Conservation (phyloP, 2,113 vertebrate species). For the Callopanchax toddi region DNA sequence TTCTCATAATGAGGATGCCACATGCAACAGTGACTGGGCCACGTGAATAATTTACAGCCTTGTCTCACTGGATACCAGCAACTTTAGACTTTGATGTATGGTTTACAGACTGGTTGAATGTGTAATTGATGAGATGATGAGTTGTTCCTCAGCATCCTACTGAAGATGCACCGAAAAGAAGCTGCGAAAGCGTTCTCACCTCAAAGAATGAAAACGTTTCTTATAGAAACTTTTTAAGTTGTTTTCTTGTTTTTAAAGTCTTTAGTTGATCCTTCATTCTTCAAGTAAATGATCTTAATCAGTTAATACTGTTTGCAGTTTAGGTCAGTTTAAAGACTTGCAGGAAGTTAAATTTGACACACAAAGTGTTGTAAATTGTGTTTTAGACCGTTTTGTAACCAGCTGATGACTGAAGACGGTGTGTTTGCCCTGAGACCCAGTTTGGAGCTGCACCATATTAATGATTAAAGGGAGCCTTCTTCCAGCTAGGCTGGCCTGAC, state of each 20-base stretch:
- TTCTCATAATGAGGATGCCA: conserved; percentile 61
- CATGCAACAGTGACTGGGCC: conserved; percentile 61
- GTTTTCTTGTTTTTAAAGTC: background rate
- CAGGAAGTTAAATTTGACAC: conserved; percentile 5
- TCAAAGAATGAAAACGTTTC: conserved; percentile 13
- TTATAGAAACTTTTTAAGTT: too few species aligned
- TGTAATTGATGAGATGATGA: conserved; percentile 77
- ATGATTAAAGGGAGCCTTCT: conserved; percentile 62
- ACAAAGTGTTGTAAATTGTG: conserved; percentile 5
- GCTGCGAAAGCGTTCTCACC: conserved; percentile 40
- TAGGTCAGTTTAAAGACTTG: background rate
- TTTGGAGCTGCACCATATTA: conserved; percentile 46
- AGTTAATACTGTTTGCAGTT: background rate
- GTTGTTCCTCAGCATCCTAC: conserved; percentile 44
- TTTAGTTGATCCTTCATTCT: background rate
- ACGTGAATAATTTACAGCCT: conserved; percentile 74
- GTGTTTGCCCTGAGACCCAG: conserved; percentile 31
- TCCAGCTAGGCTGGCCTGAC: conserved; percentile 24
- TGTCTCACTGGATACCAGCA: conserved; percentile 77
- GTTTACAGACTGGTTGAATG: conserved; percentile 68
- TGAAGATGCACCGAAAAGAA: conserved; percentile 38
- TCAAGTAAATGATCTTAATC: background rate
- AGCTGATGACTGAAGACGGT: conserved; percentile 34
- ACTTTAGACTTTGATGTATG: conserved; percentile 77
- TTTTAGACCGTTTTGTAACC: conserved; percentile 16